Conservation (phyloP, 2,113 vertebrate species). For the Lycaon pictus region DNA sequence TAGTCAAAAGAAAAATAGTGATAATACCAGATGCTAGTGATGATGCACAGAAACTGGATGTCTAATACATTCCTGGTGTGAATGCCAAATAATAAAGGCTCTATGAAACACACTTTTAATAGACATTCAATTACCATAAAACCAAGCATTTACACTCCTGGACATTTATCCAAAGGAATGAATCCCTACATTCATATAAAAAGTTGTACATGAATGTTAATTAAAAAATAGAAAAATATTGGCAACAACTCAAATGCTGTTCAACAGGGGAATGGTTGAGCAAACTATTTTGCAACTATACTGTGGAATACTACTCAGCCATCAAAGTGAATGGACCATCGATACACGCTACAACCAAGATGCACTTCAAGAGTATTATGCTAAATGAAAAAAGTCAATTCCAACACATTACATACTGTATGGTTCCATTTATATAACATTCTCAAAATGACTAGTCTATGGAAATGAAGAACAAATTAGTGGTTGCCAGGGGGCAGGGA, state of each 20-base stretch:
- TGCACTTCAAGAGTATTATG: not conserved
- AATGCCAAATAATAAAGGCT: not conserved
- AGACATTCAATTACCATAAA: slow-evolving; percentile 17
- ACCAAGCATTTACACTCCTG: not conserved
- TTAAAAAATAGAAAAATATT: slow-evolving; percentile 5
- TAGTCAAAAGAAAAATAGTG: not conserved
- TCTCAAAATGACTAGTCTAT: slow-evolving; percentile 19
- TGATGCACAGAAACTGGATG: not conserved
- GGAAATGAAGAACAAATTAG: not conserved
- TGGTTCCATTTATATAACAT: not conserved
- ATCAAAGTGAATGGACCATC: not conserved
- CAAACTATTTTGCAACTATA: not conserved
- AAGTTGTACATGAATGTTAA: not conserved
- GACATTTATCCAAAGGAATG: slow-evolving; percentile 24
- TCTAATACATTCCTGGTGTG: not conserved
- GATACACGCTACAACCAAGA: not conserved
- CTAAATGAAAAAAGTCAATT: not conserved
- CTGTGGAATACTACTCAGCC: not conserved
- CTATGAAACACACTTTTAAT: slow-evolving; percentile 21
- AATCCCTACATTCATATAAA: not conserved
- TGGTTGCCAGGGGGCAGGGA: slow-evolving; percentile 6
- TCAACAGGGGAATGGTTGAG: not conserved
- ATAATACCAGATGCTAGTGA: slow-evolving; percentile 1
- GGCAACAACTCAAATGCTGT: not conserved
- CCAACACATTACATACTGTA: not conserved